These are phyloP conservation scores for Phalacrocorax brasilianus DNA, from an alignment of 2,113 vertebrate genomes.

Conservation along the genomic window DNA sequence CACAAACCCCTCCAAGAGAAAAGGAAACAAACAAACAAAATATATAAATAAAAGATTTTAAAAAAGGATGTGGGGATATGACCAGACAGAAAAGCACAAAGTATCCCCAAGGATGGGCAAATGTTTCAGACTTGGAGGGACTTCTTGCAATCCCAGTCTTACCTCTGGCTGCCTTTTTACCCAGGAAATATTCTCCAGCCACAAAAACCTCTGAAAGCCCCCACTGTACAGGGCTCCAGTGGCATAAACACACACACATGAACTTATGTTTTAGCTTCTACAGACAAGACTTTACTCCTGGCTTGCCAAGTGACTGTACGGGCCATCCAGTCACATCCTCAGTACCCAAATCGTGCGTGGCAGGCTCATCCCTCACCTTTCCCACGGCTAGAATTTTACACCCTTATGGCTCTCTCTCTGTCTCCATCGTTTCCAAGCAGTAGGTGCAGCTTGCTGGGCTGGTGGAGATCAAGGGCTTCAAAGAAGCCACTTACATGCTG, in stretches of 20 bases:
- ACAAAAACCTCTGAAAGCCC: neutral
- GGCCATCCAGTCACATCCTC: too few species aligned
- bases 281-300: neutral
- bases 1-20: neutral
- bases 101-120: neutral
- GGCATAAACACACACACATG: fast-evolving
- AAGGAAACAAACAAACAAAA: neutral
- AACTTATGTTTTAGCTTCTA: neutral
- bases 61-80: neutral
- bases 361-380: neutral
- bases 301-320: neutral
- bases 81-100: neutral
- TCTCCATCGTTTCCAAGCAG: neutral
- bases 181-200: neutral
- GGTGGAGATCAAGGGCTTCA: neutral
- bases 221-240: neutral
- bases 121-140: neutral
- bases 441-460: neutral
- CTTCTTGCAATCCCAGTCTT: neutral
- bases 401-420: fast-evolving
- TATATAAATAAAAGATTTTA: neutral
- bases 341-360: neutral
- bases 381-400: neutral
- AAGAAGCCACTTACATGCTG: neutral
- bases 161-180: neutral